These are phyloP conservation scores for Diorhabda carinulata DNA, from an alignment of 1,140 invertebrate genomes.

Conservation along the genomic window DNA sequence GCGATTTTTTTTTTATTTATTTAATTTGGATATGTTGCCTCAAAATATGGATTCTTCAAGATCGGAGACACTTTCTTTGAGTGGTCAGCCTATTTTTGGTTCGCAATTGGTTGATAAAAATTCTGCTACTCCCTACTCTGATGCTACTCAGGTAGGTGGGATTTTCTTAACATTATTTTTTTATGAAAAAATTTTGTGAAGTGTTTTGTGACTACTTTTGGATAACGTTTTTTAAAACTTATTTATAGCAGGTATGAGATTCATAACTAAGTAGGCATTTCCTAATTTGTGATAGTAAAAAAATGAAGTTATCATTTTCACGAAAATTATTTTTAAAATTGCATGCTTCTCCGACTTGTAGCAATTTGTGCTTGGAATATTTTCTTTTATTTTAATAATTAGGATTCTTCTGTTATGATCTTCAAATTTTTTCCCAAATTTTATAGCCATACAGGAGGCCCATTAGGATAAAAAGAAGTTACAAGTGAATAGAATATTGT, in stretches of 20 bases:
- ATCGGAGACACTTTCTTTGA: conserved; percentile 50
- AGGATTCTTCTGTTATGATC: too few species aligned
- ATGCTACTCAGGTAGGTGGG: conserved; percentile 85
- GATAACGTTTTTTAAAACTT: conserved; percentile 1
- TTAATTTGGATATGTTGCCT: conserved; percentile 53
- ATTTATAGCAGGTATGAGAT: neutral
- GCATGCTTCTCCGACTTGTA: too few species aligned
- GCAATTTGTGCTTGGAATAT: too few species aligned
- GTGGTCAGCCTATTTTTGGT: conserved; percentile 66
- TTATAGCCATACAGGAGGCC: too few species aligned
- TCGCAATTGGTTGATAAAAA: conserved; percentile 83
- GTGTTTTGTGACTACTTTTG: conserved; percentile 7
- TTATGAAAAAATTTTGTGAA: conserved; percentile 5
- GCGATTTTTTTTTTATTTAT: conserved; percentile 23
- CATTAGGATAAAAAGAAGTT: too few species aligned
- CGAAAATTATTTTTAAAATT: too few species aligned
- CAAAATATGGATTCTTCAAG: conserved; percentile 51
- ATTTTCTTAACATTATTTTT: neutral
- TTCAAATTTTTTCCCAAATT: too few species aligned
- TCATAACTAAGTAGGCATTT: neutral
- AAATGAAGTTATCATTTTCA: too few species aligned
- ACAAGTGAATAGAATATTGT: too few species aligned
- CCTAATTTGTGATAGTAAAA: too few species aligned
- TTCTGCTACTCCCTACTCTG: conserved; percentile 90
- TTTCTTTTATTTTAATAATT: too few species aligned